Percentiles rank a stretch among this genome's conserved stretches.
phyloP scores from a whole-genome alignment of 2,888 invertebrate species.

The Agrotis ipsilon region DNA sequence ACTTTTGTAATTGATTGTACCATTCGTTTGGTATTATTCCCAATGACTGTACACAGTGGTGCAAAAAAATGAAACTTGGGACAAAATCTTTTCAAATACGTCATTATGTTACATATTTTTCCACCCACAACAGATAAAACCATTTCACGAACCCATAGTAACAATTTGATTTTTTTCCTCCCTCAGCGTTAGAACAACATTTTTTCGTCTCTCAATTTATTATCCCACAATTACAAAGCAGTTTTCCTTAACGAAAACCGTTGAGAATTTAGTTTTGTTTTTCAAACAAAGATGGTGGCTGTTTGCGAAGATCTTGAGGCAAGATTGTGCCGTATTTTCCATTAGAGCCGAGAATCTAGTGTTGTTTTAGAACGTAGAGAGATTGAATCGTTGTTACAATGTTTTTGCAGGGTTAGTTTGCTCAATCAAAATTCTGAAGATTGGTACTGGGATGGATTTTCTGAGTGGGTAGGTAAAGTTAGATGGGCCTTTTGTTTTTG shows the following conservation, averaged over 20 bases:
- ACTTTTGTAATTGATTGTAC: neutral
- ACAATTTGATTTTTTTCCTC: conserved; percentile 62
- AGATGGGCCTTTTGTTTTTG: conserved; percentile 19
- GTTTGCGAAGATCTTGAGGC: conserved; percentile 80
- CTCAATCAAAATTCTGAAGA: conserved; percentile 77
- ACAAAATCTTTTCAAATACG: neutral
- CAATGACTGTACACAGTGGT: neutral
- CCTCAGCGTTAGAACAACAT: conserved; percentile 50
- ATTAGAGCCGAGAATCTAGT: conserved; percentile 75
- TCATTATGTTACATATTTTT: neutral
- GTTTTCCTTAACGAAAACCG: conserved; percentile 73
- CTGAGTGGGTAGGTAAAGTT: conserved; percentile 39
- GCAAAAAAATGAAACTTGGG: neutral
- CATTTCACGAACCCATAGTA: conserved; percentile 27
- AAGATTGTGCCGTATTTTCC: conserved; percentile 85
- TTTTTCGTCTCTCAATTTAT: conserved; percentile 68
- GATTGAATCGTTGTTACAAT: conserved; percentile 80
- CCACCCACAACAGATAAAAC: conserved; percentile 23
- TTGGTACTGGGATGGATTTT: conserved; percentile 66
- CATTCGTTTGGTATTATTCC: neutral
- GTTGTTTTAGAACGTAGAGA: conserved; percentile 78
- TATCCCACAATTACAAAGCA: conserved; percentile 74
- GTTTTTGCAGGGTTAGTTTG: conserved; percentile 79
- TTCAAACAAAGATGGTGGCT: conserved; percentile 75
- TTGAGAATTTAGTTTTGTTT: conserved; percentile 73